A percentile compares a stretch with the other conserved stretches of the same genome.
Evolutionary conservation across 1,140 invertebrate genomes (phyloP).

Genomic region (Solen grandis): DNA sequence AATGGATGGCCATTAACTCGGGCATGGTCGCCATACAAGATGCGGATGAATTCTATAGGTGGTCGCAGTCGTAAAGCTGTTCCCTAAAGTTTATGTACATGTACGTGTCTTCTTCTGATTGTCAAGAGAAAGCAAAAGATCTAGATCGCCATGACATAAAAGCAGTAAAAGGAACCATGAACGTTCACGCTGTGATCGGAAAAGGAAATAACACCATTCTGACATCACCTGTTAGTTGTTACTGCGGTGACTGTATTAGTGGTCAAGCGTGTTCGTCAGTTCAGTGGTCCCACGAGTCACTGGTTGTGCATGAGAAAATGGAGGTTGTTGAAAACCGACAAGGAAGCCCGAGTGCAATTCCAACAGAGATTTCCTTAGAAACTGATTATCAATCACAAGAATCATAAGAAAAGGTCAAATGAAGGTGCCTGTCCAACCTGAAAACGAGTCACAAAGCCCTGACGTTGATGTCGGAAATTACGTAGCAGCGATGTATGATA

Average conservation of each 20-base stretch:
- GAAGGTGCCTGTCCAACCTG: no score
- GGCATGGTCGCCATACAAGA: slow-evolving; percentile 42
- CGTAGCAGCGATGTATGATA: slow-evolving; percentile 33
- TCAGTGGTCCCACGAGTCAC: neutral
- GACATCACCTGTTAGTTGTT: neutral
- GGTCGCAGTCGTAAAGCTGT: slow-evolving; percentile 34
- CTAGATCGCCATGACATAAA: neutral
- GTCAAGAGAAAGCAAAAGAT: slow-evolving; percentile 20
- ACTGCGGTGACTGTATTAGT: neutral
- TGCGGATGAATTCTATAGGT: slow-evolving; percentile 7
- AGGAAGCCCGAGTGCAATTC: no score
- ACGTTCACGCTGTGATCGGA: slow-evolving; percentile 53
- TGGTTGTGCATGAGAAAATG: no score
- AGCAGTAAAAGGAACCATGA: slow-evolving; percentile 52
- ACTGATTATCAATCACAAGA: no score
- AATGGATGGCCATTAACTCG: slow-evolving; percentile 48
- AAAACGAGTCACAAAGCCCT: neutral
- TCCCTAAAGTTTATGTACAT: slow-evolving; percentile 12
- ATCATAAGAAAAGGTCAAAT: no score
- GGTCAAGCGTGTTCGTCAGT: neutral
- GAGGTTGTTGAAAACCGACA: no score
- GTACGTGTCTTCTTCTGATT: slow-evolving; percentile 18
- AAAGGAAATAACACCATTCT: slow-evolving; percentile 31
- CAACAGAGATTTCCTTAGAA: no score
- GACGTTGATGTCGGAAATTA: neutral